Base-by-base conservation (phyloP, 2,113 vertebrate genomes). In the Loxodonta africana region DNA sequence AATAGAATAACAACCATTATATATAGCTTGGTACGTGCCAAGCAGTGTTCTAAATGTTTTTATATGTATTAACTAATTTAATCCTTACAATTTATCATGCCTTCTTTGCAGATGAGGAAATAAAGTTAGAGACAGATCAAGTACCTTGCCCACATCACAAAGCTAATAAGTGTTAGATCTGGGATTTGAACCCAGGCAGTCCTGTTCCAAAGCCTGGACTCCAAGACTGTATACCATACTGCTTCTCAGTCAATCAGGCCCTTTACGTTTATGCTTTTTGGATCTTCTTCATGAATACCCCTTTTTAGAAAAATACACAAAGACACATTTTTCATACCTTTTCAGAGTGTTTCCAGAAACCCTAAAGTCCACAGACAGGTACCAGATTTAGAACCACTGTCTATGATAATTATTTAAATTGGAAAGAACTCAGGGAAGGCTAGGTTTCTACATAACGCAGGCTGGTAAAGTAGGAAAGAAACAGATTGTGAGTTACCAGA, bases 371-470 rank as follows among this genome's bases (percentile, higher is more conserved):
- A 86, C 53, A 93, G 65, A 93, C 90, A 65, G 86, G 62, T 41
- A 86, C 76, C 28, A 93, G 51, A 96, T 85, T 94, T 91, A 94
- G 80, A 97, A 92, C 21, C 1, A 44, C 67, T 90, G 9, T 95
- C 67, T 83, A 6, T 80, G 15, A 51, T 78, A 95, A 84, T 77
- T 77, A 41, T 94, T 71, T 25, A 96, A 71, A 30, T 89, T 91
- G 57, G 82, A 81, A 44, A 95, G 37, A 85, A 93, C 82, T 91
- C n/a, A 87, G 21, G 51, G 48, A 96, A 96, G 30, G 1, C 86
- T 88, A 57, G 48, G 84, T 93, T 90, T 95, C 65, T 92, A 65
- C 44, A 82, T 86, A 94, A 77, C 73, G 26, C 12, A 91, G 71
- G 80, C 78, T 96, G 88, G 51, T 48, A 8, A 80, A 65, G 23